phyloP scores from a whole-genome alignment of 2,113 vertebrate species.

The Dunckerocampus dactyliophorus region DNA sequence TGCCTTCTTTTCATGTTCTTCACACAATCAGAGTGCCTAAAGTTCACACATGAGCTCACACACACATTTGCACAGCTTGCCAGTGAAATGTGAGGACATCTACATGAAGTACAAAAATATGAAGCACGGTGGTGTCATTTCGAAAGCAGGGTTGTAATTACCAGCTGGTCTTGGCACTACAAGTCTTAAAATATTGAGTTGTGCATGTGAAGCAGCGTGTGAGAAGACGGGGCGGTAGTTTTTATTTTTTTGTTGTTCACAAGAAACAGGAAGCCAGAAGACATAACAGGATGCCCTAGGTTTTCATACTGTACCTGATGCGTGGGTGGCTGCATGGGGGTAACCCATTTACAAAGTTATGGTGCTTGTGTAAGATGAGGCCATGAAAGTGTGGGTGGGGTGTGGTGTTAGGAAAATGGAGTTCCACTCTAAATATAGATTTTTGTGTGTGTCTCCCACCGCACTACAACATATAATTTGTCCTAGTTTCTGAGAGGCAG shows the following conservation, averaged over 20 bases:
- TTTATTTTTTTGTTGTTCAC: conserved; percentile 37
- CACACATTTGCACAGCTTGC: conserved; percentile 50
- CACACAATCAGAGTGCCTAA: conserved; percentile 40
- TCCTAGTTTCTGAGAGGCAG: conserved; percentile 58
- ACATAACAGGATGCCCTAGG: conserved; percentile 74
- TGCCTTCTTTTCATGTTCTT: conserved; percentile 55
- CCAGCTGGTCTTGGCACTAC: not conserved
- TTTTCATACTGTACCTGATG: conserved; percentile 73
- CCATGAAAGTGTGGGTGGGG: conserved; percentile 59
- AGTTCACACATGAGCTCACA: conserved; percentile 48
- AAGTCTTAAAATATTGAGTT: conserved; percentile 7
- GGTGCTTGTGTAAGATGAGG: conserved; percentile 32
- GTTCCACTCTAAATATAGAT: conserved; percentile 65
- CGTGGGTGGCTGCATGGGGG: conserved; percentile 67
- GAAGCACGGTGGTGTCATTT: not conserved
- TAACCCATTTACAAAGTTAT: conserved; percentile 62
- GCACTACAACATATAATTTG: conserved; percentile 22
- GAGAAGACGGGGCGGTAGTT: conserved; percentile 30
- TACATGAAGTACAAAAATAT: conserved; percentile 52
- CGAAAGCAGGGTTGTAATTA: not conserved
- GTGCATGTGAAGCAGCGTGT: conserved; percentile 26
- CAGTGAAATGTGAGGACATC: conserved; percentile 33
- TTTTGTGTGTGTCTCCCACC: conserved; percentile 6
- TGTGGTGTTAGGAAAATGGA: conserved; percentile 60
- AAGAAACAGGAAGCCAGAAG: conserved; percentile 75